These are phyloP conservation scores for Drosophila pseudotakahashii DNA, from an alignment of 2,888 invertebrate genomes.

Conservation along the genomic window DNA sequence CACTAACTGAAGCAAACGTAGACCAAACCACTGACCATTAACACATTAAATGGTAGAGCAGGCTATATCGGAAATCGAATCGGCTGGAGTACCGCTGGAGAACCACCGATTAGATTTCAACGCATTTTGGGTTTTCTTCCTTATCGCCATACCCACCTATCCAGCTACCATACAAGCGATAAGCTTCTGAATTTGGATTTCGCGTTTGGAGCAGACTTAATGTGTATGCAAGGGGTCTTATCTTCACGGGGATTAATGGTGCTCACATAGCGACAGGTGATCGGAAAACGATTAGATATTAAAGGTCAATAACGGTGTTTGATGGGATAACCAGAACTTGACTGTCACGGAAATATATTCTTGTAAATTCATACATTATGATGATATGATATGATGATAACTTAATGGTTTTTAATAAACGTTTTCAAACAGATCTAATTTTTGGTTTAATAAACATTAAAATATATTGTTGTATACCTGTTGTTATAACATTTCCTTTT, in stretches of 20 bases:
- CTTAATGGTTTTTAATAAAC: no score
- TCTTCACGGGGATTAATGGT: slow-evolving; percentile 21
- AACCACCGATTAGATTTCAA: slow-evolving; percentile 21
- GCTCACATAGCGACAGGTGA: slow-evolving; percentile 24
- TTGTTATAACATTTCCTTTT: no score
- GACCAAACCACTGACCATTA: slow-evolving; percentile 7
- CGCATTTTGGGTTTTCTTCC: slow-evolving; percentile 1
- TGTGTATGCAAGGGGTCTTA: slow-evolving; percentile 19
- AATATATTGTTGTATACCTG: no score
- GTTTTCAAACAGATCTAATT: no score
- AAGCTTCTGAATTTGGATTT: slow-evolving; percentile 31
- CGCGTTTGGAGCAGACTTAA: slow-evolving; percentile 16
- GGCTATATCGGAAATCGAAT: slow-evolving; percentile 7
- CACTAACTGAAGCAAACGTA: slow-evolving; percentile 24
- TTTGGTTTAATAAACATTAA: no score
- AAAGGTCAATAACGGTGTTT: slow-evolving; percentile 4
- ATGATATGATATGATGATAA: no score
- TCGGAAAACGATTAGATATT: slow-evolving; percentile 22
- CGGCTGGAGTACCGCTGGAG: not conserved
- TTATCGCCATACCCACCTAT: not conserved
- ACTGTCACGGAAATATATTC: no score
- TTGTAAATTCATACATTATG: no score
- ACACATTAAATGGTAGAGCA: slow-evolving; percentile 5
- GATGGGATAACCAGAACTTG: not conserved
- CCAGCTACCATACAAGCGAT: not conserved